These are phyloP conservation scores for Cepaea hortensis DNA, from an alignment of 2,888 invertebrate species.

Conservation along the genomic window DNA sequence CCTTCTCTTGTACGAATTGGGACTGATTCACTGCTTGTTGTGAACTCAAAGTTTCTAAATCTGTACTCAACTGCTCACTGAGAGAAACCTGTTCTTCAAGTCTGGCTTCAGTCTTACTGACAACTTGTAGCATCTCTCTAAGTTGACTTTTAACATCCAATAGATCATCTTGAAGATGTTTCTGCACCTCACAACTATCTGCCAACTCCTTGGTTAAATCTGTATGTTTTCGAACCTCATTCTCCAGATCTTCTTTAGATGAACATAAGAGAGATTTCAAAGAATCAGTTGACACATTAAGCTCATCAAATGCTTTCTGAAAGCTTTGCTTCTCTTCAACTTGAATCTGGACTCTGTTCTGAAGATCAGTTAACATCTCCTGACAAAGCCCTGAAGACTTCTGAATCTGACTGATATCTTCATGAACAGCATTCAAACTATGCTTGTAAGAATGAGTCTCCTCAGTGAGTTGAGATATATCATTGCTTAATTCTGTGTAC, in stretches of 20 bases:
- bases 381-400: slow-evolving; percentile 28
- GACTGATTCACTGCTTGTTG: slow-evolving; percentile 5
- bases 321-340: slow-evolving; percentile 34
- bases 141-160: slow-evolving; percentile 19
- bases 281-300: slow-evolving; percentile 21
- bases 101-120: slow-evolving; percentile 10
- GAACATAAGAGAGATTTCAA: slow-evolving; percentile 16
- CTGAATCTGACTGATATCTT: not conserved
- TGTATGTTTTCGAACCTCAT: slow-evolving; percentile 7
- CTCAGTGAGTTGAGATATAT: slow-evolving; percentile 10
- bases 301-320: slow-evolving; percentile 38
- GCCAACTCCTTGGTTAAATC: slow-evolving; percentile 26
- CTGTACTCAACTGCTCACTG: slow-evolving; percentile 27
- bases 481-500: not conserved
- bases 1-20: slow-evolving; percentile 8
- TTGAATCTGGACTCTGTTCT: slow-evolving; percentile 18
- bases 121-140: not conserved
- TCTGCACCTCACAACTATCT: slow-evolving; percentile 21
- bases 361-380: slow-evolving; percentile 3
- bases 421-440: slow-evolving; percentile 16
- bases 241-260: slow-evolving; percentile 28
- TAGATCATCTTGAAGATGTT: slow-evolving; percentile 35
- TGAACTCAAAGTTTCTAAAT: slow-evolving; percentile 27
- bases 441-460: not conserved
- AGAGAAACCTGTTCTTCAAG: slow-evolving; percentile 23